Conservation (phyloP, 2,113 vertebrate genomes). For the Procapra przewalskii region DNA sequence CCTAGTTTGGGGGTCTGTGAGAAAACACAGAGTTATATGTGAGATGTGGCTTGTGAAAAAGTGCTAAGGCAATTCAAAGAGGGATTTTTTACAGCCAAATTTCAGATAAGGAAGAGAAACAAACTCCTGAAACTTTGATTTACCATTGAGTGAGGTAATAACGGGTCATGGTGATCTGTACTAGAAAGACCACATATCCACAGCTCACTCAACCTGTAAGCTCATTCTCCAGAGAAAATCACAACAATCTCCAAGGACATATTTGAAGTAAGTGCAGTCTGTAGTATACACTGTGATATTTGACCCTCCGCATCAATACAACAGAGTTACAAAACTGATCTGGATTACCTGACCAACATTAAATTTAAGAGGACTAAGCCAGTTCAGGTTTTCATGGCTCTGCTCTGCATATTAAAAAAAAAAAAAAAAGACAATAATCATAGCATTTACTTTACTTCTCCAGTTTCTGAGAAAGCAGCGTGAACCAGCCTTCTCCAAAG, state of each 20-base stretch:
- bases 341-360: not conserved
- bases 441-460: not conserved
- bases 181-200: not conserved
- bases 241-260: not conserved
- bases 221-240: not conserved
- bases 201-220: not conserved
- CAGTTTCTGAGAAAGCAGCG: constrained; percentile 16
- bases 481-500: not conserved
- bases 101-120: not conserved
- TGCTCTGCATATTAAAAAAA: not conserved
- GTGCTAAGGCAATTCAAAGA: not conserved
- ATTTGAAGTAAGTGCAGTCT: not conserved
- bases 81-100: not conserved
- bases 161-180: not conserved
- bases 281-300: not conserved
- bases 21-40: not conserved
- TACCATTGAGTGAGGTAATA: not conserved
- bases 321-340: not conserved
- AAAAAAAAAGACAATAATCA: not conserved
- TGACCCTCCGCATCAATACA: not conserved
- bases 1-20: not conserved
- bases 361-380: constrained; percentile 4
- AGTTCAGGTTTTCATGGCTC: not conserved
- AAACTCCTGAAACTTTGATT: no score
- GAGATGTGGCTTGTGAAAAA: not conserved